Conservation (phyloP, 2,113 vertebrate species). For the Callorhinus ursinus region DNA sequence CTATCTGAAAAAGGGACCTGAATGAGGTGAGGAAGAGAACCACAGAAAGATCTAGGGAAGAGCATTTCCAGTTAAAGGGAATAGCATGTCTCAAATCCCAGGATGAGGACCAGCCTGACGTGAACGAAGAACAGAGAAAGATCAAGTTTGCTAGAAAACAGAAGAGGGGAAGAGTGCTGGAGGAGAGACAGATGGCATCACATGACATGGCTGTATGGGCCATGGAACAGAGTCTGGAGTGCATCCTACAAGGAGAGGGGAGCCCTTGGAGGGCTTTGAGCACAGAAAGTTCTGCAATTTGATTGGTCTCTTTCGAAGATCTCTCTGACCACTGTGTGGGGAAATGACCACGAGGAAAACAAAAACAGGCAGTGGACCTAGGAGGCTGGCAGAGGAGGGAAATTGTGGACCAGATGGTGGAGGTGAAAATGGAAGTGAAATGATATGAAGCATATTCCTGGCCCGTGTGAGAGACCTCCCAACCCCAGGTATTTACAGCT, state of each 20-base stretch:
- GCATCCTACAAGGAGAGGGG: background rate
- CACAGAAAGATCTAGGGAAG: background rate
- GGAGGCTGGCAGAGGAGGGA: background rate
- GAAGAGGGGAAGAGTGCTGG: background rate
- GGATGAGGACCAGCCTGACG: background rate
- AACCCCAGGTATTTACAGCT: background rate
- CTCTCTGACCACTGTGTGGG: background rate
- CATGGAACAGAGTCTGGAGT: rapidly evolving
- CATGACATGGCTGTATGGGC: rapidly evolving
- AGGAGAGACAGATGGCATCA: background rate
- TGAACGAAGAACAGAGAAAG: background rate
- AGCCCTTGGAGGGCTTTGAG: too few species aligned
- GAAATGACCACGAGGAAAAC: rapidly evolving
- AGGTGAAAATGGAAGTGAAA: background rate
- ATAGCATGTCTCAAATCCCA: rapidly evolving
- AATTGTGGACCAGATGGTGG: background rate
- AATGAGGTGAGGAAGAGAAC: background rate
- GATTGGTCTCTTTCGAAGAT: background rate
- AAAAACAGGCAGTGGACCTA: background rate
- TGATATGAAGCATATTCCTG: background rate
- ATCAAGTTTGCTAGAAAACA: background rate
- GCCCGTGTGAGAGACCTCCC: background rate
- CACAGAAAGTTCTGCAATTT: too few species aligned
- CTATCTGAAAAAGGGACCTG: background rate
- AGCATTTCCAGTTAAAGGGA: background rate